Percentiles rank a stretch among this genome's conserved stretches.
These are phyloP conservation scores for Tineola bisselliella DNA, from an alignment of 2,888 invertebrate genomes.

Conservation along the genomic window DNA sequence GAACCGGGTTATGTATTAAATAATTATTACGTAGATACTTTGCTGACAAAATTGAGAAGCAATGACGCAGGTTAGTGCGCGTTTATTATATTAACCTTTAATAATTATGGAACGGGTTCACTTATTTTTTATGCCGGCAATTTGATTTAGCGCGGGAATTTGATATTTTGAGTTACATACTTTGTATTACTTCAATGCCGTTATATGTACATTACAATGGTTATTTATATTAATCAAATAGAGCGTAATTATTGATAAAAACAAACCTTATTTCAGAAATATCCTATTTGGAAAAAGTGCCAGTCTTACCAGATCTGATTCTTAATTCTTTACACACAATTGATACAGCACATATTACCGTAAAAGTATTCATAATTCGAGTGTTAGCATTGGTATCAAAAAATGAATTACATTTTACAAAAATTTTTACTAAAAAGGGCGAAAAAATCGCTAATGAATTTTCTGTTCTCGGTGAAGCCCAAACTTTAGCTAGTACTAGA, in stretches of 20 bases:
- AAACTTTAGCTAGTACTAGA: conserved; percentile 70
- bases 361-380: conserved; percentile 71
- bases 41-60: conserved; percentile 69
- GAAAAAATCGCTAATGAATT: conserved; percentile 31
- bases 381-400: conserved; percentile 68
- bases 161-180: too few relatives aligned
- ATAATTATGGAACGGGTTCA: too few relatives aligned
- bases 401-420: conserved; percentile 70
- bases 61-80: conserved; percentile 57
- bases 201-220: too few relatives aligned
- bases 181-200: too few relatives aligned
- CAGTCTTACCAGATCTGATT: conserved; percentile 37
- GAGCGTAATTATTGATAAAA: neutral
- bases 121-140: too few relatives aligned
- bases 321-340: conserved; percentile 31
- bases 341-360: conserved; percentile 37
- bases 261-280: conserved; percentile 33
- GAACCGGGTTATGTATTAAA: conserved; percentile 69
- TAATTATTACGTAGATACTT: conserved; percentile 72
- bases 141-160: too few relatives aligned
- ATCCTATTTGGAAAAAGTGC: conserved; percentile 28
- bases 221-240: too few relatives aligned
- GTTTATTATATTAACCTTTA: neutral
- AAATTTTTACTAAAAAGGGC: conserved; percentile 50
- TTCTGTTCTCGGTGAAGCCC: conserved; percentile 32